Evolutionary conservation across 2,113 vertebrate species (phyloP).

Genomic region (Numida meleagris): DNA sequence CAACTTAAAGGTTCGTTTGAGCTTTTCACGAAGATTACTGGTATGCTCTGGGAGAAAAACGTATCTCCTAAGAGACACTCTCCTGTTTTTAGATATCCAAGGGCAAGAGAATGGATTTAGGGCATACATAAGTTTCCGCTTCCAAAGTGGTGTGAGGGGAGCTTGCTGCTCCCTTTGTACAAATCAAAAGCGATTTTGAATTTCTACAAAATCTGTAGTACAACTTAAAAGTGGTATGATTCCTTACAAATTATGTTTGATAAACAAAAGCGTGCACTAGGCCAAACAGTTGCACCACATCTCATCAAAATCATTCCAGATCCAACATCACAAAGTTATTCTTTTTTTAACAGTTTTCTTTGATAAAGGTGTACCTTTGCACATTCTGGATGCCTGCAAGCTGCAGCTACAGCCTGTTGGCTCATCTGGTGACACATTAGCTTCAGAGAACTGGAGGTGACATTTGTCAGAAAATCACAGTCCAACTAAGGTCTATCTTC

Average conservation of each 20-base stretch:
- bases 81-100: neutral
- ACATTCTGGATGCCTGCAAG: neutral
- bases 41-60: neutral
- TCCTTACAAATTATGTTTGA: neutral
- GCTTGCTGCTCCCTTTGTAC: neutral
- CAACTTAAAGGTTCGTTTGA: neutral
- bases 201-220: neutral
- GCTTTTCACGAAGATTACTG: neutral
- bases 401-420: neutral
- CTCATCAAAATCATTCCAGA: neutral
- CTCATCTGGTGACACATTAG: neutral
- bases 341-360: neutral
- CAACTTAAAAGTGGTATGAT: neutral
- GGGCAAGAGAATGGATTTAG: neutral
- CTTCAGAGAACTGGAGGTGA: slow-evolving; percentile 22
- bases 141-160: neutral
- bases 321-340: neutral
- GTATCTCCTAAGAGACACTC: neutral
- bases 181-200: neutral
- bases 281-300: neutral
- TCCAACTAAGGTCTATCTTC: slow-evolving; percentile 24
- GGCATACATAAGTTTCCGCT: neutral
- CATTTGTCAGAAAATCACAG: slow-evolving; percentile 33
- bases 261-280: neutral
- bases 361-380: neutral